phyloP scores from a whole-genome alignment of 2,888 invertebrate species.

The Cistogaster globosa region DNA sequence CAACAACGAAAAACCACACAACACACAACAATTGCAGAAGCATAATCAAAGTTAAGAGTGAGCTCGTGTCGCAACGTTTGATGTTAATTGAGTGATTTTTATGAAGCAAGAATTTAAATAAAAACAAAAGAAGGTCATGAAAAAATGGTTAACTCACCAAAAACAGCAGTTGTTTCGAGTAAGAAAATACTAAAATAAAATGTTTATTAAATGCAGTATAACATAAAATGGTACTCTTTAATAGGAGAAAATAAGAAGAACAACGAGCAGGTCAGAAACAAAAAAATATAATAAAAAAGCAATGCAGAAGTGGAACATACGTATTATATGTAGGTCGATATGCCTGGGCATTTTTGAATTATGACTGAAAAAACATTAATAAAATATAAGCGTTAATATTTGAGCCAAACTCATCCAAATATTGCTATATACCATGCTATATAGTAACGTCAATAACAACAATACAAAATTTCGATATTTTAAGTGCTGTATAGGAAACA shows the following conservation, averaged over 20 bases:
- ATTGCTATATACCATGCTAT: no score
- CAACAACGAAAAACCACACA: constrained; percentile 16
- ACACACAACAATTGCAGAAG: constrained; percentile 1
- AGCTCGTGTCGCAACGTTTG: constrained; percentile 67
- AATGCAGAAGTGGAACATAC: constrained; percentile 66
- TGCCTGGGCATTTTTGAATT: constrained; percentile 53
- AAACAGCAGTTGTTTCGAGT: constrained; percentile 17
- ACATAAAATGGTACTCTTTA: constrained; percentile 65
- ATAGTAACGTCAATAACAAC: no score
- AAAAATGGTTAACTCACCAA: not conserved
- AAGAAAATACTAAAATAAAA: constrained; percentile 30
- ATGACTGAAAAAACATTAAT: no score
- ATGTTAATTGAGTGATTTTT: constrained; percentile 71
- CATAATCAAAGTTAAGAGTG: constrained; percentile 26
- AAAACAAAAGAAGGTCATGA: constrained; percentile 42
- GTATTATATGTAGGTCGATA: constrained; percentile 60
- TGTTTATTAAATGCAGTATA: constrained; percentile 47
- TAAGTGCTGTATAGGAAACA: no score
- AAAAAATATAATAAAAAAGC: constrained; percentile 7
- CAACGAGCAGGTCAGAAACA: not conserved
- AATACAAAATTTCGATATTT: no score
- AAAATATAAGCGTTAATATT: no score
- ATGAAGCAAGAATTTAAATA: constrained; percentile 57
- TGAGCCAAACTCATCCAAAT: no score
- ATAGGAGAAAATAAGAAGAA: constrained; percentile 21